Evolutionary conservation across 2,888 invertebrate species (phyloP).

Genomic region (Neoascia interrupta): DNA sequence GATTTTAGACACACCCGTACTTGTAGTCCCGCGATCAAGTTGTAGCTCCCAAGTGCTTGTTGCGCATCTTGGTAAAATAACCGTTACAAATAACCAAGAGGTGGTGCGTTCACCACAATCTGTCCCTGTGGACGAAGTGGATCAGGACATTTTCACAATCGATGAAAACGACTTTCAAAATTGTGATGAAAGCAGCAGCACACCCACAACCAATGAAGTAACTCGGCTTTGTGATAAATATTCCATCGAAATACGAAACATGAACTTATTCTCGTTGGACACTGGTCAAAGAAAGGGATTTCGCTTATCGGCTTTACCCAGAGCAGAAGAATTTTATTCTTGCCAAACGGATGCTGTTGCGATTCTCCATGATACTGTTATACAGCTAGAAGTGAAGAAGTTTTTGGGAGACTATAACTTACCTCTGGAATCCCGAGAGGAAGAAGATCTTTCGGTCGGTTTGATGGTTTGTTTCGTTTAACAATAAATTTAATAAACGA

Average conservation of each 20-base stretch:
- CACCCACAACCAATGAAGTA: slow-evolving; percentile 2
- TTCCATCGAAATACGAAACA: slow-evolving; percentile 88
- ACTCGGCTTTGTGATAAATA: slow-evolving; percentile 79
- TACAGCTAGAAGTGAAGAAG: slow-evolving; percentile 85
- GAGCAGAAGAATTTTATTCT: slow-evolving; percentile 87
- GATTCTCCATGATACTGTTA: slow-evolving; percentile 92
- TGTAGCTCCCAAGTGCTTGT: slow-evolving; percentile 91
- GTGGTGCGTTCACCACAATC: slow-evolving; percentile 24
- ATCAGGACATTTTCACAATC: slow-evolving; percentile 52
- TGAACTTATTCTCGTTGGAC: slow-evolving; percentile 91
- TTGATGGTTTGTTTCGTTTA: background rate
- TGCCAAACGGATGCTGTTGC: slow-evolving; percentile 89
- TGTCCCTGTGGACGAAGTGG: background rate
- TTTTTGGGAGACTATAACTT: slow-evolving; percentile 62
- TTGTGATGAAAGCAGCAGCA: slow-evolving; percentile 2
- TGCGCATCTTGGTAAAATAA: slow-evolving; percentile 94
- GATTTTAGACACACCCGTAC: slow-evolving; percentile 93
- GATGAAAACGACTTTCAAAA: slow-evolving; percentile 50
- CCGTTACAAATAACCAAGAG: slow-evolving; percentile 80
- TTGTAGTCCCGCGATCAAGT: slow-evolving; percentile 90
- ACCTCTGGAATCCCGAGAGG: slow-evolving; percentile 1
- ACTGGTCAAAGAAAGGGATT: slow-evolving; percentile 80
- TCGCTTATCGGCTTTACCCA: slow-evolving; percentile 77
- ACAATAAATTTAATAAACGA: background rate
- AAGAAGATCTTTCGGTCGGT: slow-evolving; percentile 49